Evolutionary conservation across 2,797 vertebrate species (phyloP), one percentile per base, ranked within the genome.

Genomic region (Rousettus madagascariensis): DNA sequence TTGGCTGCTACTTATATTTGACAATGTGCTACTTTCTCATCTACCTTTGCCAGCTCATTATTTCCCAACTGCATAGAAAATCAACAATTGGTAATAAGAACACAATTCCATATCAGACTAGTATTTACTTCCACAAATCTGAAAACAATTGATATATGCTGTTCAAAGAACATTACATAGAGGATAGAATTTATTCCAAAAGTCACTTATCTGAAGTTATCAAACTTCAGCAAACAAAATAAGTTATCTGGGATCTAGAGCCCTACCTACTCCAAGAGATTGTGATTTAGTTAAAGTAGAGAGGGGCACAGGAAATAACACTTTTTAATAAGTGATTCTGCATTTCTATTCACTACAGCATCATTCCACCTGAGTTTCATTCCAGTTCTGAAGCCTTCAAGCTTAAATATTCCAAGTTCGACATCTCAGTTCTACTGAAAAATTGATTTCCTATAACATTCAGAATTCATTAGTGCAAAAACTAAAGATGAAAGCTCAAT

Each of bases 11-110:
- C 63, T 66, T 96, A 6, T 19, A 68, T 69, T 26, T 80, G 85
- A 91, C 57, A 69, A 77, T 28, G 17, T 55, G 41, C 63, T 86
- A 78, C 68, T 53, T 93, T 94, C 74, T 59, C 72, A 41, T 12
- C 83, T 66, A 46, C 59, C 49, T 82, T 68, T 82, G 36, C 46
- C 30, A 43, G 71, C 22, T 79, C n/a, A 13, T 1, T 57, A 96
- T 33, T 91, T 92, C n/a, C 75, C 59, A 88, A 89, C 13, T 61
- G 28, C 74, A 83, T 0, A 89, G 75, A 93, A 95, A 94, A 80
- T 61, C 11, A 95, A 72, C 33, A 90, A 68, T 7, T 85, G 41
- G 12, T 74, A 26, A 89, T 72, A 82, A 80, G 90, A 89, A 86
- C 1, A 41, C 49, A 97, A 92, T 63, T 92, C 66, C 28, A 72